Base-by-base conservation (phyloP, 2,888 invertebrate species). In the Lycia hirtaria region DNA sequence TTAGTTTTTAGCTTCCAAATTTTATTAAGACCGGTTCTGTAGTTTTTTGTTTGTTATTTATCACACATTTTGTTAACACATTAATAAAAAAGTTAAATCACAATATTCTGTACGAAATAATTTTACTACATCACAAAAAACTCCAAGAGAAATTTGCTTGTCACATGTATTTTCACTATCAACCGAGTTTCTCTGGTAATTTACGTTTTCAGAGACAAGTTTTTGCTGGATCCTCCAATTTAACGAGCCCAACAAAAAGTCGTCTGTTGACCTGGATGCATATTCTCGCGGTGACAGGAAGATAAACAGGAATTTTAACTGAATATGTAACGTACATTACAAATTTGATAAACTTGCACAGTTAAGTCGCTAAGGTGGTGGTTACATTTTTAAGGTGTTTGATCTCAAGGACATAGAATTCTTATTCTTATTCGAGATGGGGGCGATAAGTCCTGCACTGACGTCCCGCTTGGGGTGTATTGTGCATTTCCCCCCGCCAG, bases 221-320 rank as follows among this genome's bases (percentile, higher is more conserved):
- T 56, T 56, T 56, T 56, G 22, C 22, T 28, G 4, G 17, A 44
- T n/a, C 47, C 17, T 26, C 43, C 48, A 15, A 33, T 38, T 51
- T 56, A 56, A 51, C 47, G 51, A 51, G 30, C 56, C 38, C 14
- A 7, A 51, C 38, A 56, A 51, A 56, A 51, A 51, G 51, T 12
- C 12, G 5, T 12, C 30, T 30, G 35, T 26, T 55, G 26, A 45
- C 56, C 56, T 33, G 38, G n/a, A 32, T 56, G 19, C 44, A 32
- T 47, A 26, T 47, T 40, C 17, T 40, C 15, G n/a, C 32, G 28
- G 14, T 9, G 22, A n/a, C 26, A 41, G 17, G 24, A 28, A 38
- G 12, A 38, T 49, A 22, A 33, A 33, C 4, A 4, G 19, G 4
- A 35, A 17, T 4, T 10, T 9, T 4, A 17, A 10, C 10, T 12